Evolutionary conservation across 2,888 invertebrate species (phyloP), one percentile per base, ranked within the genome.

Genomic region (Scelioninae gen. 1): DNA sequence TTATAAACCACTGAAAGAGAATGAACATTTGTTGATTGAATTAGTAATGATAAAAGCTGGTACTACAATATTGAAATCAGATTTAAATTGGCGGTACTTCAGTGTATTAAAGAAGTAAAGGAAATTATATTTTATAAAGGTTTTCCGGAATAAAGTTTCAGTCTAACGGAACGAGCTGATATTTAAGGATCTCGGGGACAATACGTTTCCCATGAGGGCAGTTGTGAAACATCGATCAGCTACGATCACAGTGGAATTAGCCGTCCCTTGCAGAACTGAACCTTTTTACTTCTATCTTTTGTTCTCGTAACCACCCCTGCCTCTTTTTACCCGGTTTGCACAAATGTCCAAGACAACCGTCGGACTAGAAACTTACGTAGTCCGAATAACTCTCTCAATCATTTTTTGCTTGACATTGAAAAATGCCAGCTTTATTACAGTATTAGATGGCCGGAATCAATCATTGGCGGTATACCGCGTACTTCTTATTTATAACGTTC

Each of bases 231-330:
- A 92, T 92, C 91, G 91, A 92, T 92, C 92, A 91, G 91, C 87
- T 89, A 88, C 88, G 90, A 91, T 91, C 90, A 89, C 90, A 87
- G 88, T 90, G 89, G 90, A 92, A 92, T 92, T 92, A 92, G 90
- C 90, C 90, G 91, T 91, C 92, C 91, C 90, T 90, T 88, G 89
- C 91, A 91, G 91, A 87, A 88, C 86, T 87, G 88, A 87, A 83
- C 84, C 87, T 88, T 86, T 87, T 89, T 86, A 82, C 84, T 81
- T 82, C 84, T 85, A 76, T 85, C 78, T 82, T 79, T 79, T 83
- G 83, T 74, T 80, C 77, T 68, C 83, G 43, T 68, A 68, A 75
- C 55, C 71, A 62, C 76, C 74, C 80, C 66, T 60, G 60, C 72
- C 51, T 60, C 77, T 65, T 81, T 77, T 63, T 38, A 51, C 66